A percentile compares a stretch with the other conserved stretches of the same genome.
phyloP scores from a whole-genome alignment of 2,797 vertebrate genomes.

The Aeoliscus strigatus region DNA sequence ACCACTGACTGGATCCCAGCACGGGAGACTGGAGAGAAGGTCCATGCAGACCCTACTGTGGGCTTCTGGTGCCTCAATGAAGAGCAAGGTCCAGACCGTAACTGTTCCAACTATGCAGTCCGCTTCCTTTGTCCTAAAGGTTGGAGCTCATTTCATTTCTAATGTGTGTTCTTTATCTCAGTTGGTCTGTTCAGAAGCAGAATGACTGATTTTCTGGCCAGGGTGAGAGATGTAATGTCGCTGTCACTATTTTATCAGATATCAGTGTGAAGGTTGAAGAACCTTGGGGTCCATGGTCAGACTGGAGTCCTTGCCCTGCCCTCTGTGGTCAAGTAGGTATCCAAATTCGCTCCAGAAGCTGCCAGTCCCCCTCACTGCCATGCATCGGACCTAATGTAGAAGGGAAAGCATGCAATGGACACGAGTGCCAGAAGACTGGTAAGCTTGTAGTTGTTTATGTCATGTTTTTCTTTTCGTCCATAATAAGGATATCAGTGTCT shows the following conservation, averaged over 20 bases:
- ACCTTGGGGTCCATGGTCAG: constrained; percentile 85
- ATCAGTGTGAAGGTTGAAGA: constrained; percentile 42
- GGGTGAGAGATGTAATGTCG: background rate
- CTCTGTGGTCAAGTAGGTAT: constrained; percentile 82
- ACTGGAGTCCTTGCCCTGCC: constrained; percentile 86
- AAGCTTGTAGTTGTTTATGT: background rate
- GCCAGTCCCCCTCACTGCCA: constrained; percentile 68
- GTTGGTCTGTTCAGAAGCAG: no score
- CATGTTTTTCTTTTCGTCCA: background rate
- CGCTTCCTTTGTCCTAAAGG: constrained; percentile 83
- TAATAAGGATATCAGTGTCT: background rate
- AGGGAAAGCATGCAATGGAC: constrained; percentile 79
- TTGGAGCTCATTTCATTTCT: constrained; percentile 41
- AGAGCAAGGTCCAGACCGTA: constrained; percentile 79
- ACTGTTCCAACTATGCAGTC: constrained; percentile 89
- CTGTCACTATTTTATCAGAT: constrained; percentile 26
- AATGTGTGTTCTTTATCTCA: background rate
- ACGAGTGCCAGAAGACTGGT: constrained; percentile 76
- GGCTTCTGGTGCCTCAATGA: constrained; percentile 91
- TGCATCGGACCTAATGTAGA: constrained; percentile 84
- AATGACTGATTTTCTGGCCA: background rate
- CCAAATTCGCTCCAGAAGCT: constrained; percentile 84
- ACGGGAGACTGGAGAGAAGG: constrained; percentile 76
- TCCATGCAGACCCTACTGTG: constrained; percentile 76
- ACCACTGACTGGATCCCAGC: constrained; percentile 85